A percentile compares a stretch with the other conserved stretches of the same genome.
phyloP scores from a whole-genome alignment of 2,888 invertebrate genomes.

The Steinernema scapterisci region DNA sequence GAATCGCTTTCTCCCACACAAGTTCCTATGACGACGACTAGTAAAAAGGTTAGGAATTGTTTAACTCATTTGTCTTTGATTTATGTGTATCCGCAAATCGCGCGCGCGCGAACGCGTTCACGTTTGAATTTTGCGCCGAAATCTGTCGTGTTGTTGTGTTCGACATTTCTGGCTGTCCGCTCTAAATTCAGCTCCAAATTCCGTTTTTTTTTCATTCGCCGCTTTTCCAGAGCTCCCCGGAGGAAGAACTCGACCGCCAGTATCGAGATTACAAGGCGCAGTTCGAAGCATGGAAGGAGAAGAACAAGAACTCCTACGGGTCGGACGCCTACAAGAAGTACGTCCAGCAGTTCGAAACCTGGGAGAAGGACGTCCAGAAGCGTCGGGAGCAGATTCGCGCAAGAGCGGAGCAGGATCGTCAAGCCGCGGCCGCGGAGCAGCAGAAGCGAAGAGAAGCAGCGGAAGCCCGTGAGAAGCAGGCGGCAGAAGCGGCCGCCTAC shows the following conservation, averaged over 20 bases:
- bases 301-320: slow-evolving; percentile 60
- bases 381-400: slow-evolving; percentile 51
- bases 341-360: slow-evolving; percentile 62
- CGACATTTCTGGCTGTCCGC: background rate
- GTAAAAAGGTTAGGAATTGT: slow-evolving; percentile 29
- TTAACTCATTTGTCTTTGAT: background rate
- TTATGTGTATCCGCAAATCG: background rate
- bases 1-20: no score
- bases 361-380: slow-evolving; percentile 65
- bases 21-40: slow-evolving; percentile 16
- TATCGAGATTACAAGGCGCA: slow-evolving; percentile 63
- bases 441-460: slow-evolving; percentile 35
- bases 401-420: slow-evolving; percentile 44
- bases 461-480: slow-evolving; percentile 35
- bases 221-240: slow-evolving; percentile 42
- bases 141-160: background rate
- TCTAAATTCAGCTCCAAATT: background rate
- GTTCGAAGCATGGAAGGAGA: slow-evolving; percentile 65
- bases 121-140: background rate
- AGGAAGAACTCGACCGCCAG: slow-evolving; percentile 64
- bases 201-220: no score
- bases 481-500: background rate
- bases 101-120: background rate
- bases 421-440: slow-evolving; percentile 34
- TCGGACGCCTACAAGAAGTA: slow-evolving; percentile 64